These are phyloP conservation scores for Parnassius glacialis DNA, from an alignment of 2,888 invertebrate species.

Conservation along the genomic window DNA sequence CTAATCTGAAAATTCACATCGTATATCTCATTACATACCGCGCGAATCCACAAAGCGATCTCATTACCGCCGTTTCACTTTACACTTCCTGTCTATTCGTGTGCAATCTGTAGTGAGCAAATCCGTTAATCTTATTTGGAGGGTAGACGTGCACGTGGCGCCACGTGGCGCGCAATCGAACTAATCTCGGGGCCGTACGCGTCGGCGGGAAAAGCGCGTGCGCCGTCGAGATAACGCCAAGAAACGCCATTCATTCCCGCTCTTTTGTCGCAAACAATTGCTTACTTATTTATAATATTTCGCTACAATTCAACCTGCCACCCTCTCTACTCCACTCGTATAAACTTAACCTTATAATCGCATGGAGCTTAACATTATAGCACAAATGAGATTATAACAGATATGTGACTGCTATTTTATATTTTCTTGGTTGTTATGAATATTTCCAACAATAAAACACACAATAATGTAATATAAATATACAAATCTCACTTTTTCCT, in stretches of 20 bases:
- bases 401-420: too few relatives aligned
- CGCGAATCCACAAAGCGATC: slow-evolving; percentile 66
- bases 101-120: slow-evolving; percentile 81
- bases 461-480: too few relatives aligned
- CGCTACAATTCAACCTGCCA: slow-evolving; percentile 70
- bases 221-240: slow-evolving; percentile 75
- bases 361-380: slow-evolving; percentile 12
- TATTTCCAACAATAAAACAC: too few relatives aligned
- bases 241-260: slow-evolving; percentile 77
- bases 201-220: slow-evolving; percentile 68
- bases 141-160: slow-evolving; percentile 75
- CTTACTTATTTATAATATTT: slow-evolving; percentile 80
- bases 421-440: too few relatives aligned
- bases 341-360: slow-evolving; percentile 20
- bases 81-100: slow-evolving; percentile 79
- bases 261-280: slow-evolving; percentile 78
- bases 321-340: slow-evolving; percentile 43
- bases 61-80: slow-evolving; percentile 79
- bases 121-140: slow-evolving; percentile 80
- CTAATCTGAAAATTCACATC: background rate
- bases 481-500: too few relatives aligned
- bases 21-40: slow-evolving; percentile 42
- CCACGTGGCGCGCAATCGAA: slow-evolving; percentile 77
- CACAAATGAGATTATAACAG: too few relatives aligned
- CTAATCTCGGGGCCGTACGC: slow-evolving; percentile 76